Evolutionary conservation across 2,888 invertebrate species (phyloP), one percentile per base, ranked within the genome.

Genomic region (Lepidocyrtinus sp.): DNA sequence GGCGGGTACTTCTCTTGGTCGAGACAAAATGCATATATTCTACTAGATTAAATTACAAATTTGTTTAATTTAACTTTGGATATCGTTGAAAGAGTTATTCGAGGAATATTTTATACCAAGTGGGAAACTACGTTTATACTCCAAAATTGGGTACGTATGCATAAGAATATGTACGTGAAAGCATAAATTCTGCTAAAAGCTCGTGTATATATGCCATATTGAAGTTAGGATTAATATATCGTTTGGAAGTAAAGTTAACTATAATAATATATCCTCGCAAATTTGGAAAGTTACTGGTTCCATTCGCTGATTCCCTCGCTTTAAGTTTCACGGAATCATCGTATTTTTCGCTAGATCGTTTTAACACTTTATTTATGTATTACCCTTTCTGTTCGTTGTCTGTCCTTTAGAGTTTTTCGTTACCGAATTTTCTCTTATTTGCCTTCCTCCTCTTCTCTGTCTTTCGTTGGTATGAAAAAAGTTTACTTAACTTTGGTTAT

Each of bases 341-440:
- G 22, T 15, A 15, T 17, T 21, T 63, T 50, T 63, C 46, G 68
- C 62, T 62, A 68, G 68, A 46, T 68, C 59, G 46, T 68, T 68
- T 69, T 62, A 68, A 45, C 75, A 46, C 45, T 75, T 75, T 75
- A 75, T 75, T 75, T 75, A 75, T 75, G 75, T 75, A 75, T 75
- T 62, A 62, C 68, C 21, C 27, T 24, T 3, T 15, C 25, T 63
- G 25, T 22, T 67, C 15, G 17, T 17, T 36, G 36, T 17, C 21
- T 21, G n/a, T 21, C 63, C 25, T 63, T 63, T 73, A 19, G 19
- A 73, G 25, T 64, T 64, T 67, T 72, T 27, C 36, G n/a, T 45
- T 59, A n/a, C 59, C 22, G 25, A 24, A 61, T 46, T 55, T 73
- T 27, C 25, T 59, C 59, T 69, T 69, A 69, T 55, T 59, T 69